Evolutionary conservation across 2,113 vertebrate genomes (phyloP).

Genomic region (Dolichotis patagonum): DNA sequence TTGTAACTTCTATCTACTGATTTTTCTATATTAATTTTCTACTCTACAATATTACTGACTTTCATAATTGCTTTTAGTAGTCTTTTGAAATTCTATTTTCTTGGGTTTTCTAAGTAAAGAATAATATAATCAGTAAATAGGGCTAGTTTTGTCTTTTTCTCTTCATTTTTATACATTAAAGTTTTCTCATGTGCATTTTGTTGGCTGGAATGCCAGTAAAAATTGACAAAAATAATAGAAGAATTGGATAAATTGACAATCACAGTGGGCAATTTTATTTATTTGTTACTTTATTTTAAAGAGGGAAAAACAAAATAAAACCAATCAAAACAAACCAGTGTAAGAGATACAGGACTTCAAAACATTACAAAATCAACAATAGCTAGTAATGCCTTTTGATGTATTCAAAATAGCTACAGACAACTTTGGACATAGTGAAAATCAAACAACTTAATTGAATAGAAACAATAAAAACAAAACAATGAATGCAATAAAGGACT

Average conservation of each 20-base stretch:
- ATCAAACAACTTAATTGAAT: no score
- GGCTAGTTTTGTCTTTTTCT: neutral
- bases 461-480: no score
- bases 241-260: neutral
- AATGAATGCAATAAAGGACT: no score
- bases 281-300: no score
- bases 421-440: no score
- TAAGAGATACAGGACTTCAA: no score
- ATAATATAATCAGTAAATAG: neutral
- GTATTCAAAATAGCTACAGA: no score
- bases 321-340: no score
- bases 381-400: no score
- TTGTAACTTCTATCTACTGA: constrained; percentile 10
- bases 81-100: constrained; percentile 18
- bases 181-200: neutral
- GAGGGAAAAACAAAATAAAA: no score
- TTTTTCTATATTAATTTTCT: constrained; percentile 27
- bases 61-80: neutral
- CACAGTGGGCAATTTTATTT: neutral
- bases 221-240: neutral
- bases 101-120: constrained; percentile 14
- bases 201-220: neutral
- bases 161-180: constrained; percentile 35
- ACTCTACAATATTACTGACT: neutral
- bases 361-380: no score